These are phyloP conservation scores for Drosophila malerkotliana DNA, from an alignment of 1,140 invertebrate species.

Conservation along the genomic window DNA sequence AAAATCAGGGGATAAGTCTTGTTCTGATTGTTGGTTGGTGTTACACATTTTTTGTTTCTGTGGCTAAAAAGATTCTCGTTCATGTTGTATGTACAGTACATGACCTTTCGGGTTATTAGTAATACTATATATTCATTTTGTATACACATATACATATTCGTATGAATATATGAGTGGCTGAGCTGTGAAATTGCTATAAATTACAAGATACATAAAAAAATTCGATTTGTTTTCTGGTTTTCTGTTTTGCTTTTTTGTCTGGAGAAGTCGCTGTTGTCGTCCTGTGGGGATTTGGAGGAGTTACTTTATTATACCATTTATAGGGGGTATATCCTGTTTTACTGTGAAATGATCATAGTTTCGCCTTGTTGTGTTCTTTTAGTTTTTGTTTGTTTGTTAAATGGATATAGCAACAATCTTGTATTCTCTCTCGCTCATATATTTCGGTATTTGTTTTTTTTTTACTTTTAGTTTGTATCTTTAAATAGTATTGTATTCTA, in stretches of 20 bases:
- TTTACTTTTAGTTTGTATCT: conserved; percentile 47
- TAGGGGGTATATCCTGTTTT: conserved; percentile 12
- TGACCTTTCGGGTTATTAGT: conserved; percentile 37
- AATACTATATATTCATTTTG: conserved; percentile 26
- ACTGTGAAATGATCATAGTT: conserved; percentile 45
- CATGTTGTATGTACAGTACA: conserved; percentile 57
- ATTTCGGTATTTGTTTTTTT: conserved; percentile 54
- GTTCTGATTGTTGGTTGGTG: conserved; percentile 39
- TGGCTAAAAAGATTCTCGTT: conserved; percentile 24
- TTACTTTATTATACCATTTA: conserved; percentile 3
- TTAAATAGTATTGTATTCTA: conserved; percentile 70
- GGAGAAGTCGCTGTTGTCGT: conserved; percentile 15
- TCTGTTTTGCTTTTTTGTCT: conserved; percentile 8
- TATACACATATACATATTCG: conserved; percentile 33
- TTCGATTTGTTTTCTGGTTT: conserved; percentile 12
- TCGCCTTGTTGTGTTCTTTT: conserved; percentile 45
- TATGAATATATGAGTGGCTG: conserved; percentile 27
- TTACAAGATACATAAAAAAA: conserved; percentile 57
- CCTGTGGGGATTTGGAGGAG: conserved; percentile 6
- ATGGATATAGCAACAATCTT: conserved; percentile 83
- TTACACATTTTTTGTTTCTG: conserved; percentile 7
- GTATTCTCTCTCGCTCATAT: conserved; percentile 83
- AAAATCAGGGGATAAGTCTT: conserved; percentile 58
- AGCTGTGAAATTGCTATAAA: conserved; percentile 51
- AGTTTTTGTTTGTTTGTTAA: conserved; percentile 54